Evolutionary conservation across 2,888 invertebrate genomes (phyloP).

Genomic region (Leptothorax acervorum): DNA sequence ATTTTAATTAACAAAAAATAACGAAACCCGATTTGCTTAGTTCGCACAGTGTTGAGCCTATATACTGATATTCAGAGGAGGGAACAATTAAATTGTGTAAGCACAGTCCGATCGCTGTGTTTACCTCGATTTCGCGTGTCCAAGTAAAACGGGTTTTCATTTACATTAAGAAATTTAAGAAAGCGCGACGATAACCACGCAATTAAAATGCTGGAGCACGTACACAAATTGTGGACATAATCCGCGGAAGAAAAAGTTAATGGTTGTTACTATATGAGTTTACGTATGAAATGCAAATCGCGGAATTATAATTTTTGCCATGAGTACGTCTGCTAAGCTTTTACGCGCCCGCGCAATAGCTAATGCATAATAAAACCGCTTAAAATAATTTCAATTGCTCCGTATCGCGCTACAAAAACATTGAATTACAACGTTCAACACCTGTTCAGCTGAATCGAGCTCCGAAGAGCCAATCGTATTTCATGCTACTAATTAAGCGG

Average conservation of each 20-base stretch:
- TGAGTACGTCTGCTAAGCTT: slow-evolving; percentile 14
- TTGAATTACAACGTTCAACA: background rate
- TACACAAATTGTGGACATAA: slow-evolving; percentile 41
- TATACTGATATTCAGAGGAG: background rate
- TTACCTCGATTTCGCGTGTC: slow-evolving; percentile 18
- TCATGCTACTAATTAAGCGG: background rate
- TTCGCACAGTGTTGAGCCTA: background rate
- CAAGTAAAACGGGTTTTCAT: slow-evolving; percentile 50
- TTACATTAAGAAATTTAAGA: slow-evolving; percentile 56
- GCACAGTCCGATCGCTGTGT: slow-evolving; percentile 4
- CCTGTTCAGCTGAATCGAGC: background rate
- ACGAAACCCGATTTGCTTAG: background rate
- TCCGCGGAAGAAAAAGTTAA: slow-evolving; percentile 51
- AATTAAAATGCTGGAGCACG: slow-evolving; percentile 66
- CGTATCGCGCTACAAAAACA: background rate
- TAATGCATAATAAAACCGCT: slow-evolving; percentile 22
- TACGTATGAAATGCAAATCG: slow-evolving; percentile 61
- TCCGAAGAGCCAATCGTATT: background rate
- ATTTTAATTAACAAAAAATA: background rate
- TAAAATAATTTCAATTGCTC: slow-evolving; percentile 35
- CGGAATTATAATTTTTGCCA: slow-evolving; percentile 31
- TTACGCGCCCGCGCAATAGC: slow-evolving; percentile 32
- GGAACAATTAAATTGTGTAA: slow-evolving; percentile 30
- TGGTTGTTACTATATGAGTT: slow-evolving; percentile 45
- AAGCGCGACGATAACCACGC: slow-evolving; percentile 58